Base-by-base conservation (phyloP, 53 echinoderm and acorn worm genomes). In the Holothuria leucospilota region DNA sequence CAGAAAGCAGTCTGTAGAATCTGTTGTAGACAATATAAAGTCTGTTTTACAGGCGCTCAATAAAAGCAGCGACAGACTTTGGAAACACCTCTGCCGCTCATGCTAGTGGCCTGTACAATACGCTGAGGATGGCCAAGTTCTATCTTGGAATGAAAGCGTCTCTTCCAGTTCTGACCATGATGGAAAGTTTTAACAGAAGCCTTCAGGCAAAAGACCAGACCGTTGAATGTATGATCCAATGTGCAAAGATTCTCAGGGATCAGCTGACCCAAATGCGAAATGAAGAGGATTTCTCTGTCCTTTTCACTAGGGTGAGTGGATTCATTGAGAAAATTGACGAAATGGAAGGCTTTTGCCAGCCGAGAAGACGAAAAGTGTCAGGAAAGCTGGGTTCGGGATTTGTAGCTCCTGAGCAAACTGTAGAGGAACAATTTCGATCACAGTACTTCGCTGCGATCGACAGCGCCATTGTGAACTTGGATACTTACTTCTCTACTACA, bases 151-250 rank as follows among this genome's bases (percentile, higher is more conserved):
- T 89, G 21, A 24, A 51, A 16, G 64, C 78, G 38, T 26, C 85
- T 1, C 20, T 89, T 5, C 85, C 85, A 0, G 49, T 89, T 46
- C 38, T 89, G 39, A 59, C 71, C 21, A 66, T 84, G 25, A 62
- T 89, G 8, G 89, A 89, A 51, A 46, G 77, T 9, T 77, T 89
- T 34, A 34, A 34, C 34, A 34, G 2, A 34, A 34, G 34, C 34
- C 34, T 34, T 34, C 34, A 34, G 34, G 70, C 70, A 23, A 69
- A 69, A 11, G 49, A 39, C 59, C 46, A 63, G 46, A 90, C 62
- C 59, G 69, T 90, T 82, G 87, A 69, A 56, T 82, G 90, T 21
- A 90, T 90, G 90, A 68, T 86, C 81, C 81, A 79, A 25, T 41
- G 79, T 59, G 90, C 87, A 10, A 85, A 78, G 64, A n/a, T 59